Conservation (phyloP, 2,113 vertebrate genomes). For the Calypte anna region DNA sequence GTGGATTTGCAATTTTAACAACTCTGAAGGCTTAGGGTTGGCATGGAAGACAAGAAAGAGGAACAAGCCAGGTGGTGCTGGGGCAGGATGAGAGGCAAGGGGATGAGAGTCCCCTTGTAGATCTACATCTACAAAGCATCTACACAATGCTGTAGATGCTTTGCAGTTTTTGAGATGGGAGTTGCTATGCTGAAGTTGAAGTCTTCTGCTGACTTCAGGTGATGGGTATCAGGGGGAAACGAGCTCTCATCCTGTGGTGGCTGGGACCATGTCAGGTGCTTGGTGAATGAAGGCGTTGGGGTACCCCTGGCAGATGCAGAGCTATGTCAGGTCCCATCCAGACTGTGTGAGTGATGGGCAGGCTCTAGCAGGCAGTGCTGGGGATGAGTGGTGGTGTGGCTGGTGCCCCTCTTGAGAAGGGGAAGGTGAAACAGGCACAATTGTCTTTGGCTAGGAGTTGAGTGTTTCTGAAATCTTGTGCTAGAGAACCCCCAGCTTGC, state of each 20-base stretch:
- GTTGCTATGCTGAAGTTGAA: neutral
- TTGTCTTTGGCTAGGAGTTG: neutral
- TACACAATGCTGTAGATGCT: neutral
- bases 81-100: neutral
- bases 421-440: neutral
- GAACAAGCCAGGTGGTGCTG: neutral
- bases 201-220: neutral
- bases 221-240: neutral
- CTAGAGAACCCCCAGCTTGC: neutral
- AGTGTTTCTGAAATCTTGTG: neutral
- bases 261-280: accelerated
- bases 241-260: accelerated
- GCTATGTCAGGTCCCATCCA: accelerated
- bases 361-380: neutral
- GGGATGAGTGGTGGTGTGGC: accelerated
- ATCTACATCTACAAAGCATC: too few relatives aligned
- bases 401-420: accelerated
- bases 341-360: accelerated
- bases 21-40: neutral
- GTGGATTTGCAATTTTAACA: neutral
- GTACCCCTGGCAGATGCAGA: neutral
- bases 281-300: neutral
- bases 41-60: neutral
- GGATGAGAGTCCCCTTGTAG: neutral
- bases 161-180: neutral